Conservation (phyloP, 2,797 vertebrate genomes). For the Vespertilio murinus region DNA sequence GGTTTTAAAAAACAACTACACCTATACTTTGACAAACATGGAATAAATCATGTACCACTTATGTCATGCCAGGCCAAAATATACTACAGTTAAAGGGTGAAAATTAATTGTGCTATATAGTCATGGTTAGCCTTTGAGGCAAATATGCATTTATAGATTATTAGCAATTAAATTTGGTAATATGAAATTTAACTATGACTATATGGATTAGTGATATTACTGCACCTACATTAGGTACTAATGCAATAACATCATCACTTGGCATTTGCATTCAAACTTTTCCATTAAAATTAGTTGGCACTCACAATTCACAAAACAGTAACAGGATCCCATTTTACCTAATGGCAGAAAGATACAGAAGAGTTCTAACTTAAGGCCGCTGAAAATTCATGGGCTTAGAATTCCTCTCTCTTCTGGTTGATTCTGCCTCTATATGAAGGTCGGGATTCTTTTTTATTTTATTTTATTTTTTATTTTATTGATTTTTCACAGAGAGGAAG, state of each 20-base stretch:
- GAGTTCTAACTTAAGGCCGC: not conserved
- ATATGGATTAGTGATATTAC: constrained; percentile 8
- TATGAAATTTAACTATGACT: constrained; percentile 37
- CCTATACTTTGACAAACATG: not conserved
- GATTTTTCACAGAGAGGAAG: too few species aligned
- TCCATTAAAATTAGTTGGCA: constrained; percentile 38
- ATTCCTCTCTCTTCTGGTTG: not conserved
- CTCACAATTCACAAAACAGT: not conserved
- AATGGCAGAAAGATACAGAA: constrained; percentile 19
- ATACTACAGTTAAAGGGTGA: not conserved
- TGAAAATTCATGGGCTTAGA: constrained; percentile 29
- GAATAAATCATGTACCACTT: not conserved
- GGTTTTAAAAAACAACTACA: not conserved
- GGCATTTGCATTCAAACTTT: constrained; percentile 22
- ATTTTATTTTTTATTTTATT: too few species aligned
- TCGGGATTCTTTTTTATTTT: not conserved
- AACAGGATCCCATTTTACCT: not conserved
- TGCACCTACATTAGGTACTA: not conserved
- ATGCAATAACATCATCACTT: constrained; percentile 17
- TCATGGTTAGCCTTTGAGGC: not conserved
- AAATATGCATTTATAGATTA: constrained; percentile 40
- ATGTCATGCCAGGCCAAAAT: not conserved
- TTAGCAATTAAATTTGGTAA: not conserved
- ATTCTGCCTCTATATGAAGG: not conserved
- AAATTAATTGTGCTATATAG: constrained; percentile 12